Conservation (phyloP, 2,797 vertebrate species). For the Epinephelus coioides region DNA sequence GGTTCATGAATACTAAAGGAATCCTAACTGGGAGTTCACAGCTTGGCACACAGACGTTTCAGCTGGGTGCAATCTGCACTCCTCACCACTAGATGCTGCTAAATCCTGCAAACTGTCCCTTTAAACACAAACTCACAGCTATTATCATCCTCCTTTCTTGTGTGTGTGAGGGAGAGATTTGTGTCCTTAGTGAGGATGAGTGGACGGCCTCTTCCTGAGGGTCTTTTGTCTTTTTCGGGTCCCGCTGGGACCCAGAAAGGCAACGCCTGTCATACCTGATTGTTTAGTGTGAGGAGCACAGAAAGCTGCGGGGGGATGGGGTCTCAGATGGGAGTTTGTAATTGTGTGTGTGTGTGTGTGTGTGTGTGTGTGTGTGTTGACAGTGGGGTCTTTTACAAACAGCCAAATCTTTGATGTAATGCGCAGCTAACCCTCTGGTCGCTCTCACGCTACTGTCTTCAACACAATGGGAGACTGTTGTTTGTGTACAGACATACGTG, state of each 20-base stretch:
- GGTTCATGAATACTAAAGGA: too few relatives aligned
- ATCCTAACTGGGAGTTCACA: too few relatives aligned
- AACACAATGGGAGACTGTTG: slow-evolving; percentile 72
- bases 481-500: slow-evolving; percentile 36
- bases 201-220: slow-evolving; percentile 59
- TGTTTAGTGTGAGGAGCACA: slow-evolving; percentile 55
- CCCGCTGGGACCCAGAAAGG: slow-evolving; percentile 55
- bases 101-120: too few relatives aligned
- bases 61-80: too few relatives aligned
- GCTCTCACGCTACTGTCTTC: slow-evolving; percentile 69
- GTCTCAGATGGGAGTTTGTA: slow-evolving; percentile 33
- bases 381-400: slow-evolving; percentile 48
- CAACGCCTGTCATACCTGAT: slow-evolving; percentile 74
- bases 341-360: slow-evolving; percentile 39
- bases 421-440: slow-evolving; percentile 65
- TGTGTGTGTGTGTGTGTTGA: slow-evolving; percentile 35
- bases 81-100: too few relatives aligned
- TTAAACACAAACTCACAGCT: not conserved
- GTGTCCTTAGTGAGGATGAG: slow-evolving; percentile 55
- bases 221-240: slow-evolving; percentile 69
- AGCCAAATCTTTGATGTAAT: slow-evolving; percentile 78
- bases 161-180: slow-evolving; percentile 10
- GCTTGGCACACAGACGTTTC: too few relatives aligned
- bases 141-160: not conserved
- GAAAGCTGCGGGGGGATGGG: slow-evolving; percentile 13